Percentiles rank a stretch among this genome's conserved stretches.
Conservation (phyloP, 2,797 vertebrate species). For the Acanthurus tractus region DNA sequence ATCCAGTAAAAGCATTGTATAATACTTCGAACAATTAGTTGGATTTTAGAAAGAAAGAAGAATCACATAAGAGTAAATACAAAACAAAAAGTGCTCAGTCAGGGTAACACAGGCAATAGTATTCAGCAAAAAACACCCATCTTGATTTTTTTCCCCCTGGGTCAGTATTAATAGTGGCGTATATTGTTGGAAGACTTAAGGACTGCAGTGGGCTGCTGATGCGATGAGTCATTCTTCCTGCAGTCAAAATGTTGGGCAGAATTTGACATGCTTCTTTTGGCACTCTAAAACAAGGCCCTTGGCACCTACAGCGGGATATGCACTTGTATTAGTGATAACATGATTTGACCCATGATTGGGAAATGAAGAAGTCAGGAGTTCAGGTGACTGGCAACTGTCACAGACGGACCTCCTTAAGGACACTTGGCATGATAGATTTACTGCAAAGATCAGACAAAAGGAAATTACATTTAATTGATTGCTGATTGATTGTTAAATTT, state of each 20-base stretch:
- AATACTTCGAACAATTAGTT: slow-evolving; percentile 59
- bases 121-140: slow-evolving; percentile 28
- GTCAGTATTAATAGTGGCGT: slow-evolving; percentile 42
- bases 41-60: slow-evolving; percentile 45
- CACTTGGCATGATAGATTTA: slow-evolving; percentile 75
- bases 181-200: slow-evolving; percentile 50
- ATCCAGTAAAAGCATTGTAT: slow-evolving; percentile 51
- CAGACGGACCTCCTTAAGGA: slow-evolving; percentile 55
- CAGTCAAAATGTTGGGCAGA: slow-evolving; percentile 33
- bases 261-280: slow-evolving; percentile 49
- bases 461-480: slow-evolving; percentile 45
- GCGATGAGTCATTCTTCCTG: slow-evolving; percentile 29
- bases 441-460: slow-evolving; percentile 71
- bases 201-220: slow-evolving; percentile 34
- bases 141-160: slow-evolving; percentile 29
- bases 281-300: slow-evolving; percentile 65
- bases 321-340: slow-evolving; percentile 29
- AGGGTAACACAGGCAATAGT: slow-evolving; percentile 56
- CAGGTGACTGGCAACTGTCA: slow-evolving; percentile 39
- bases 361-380: slow-evolving; percentile 39
- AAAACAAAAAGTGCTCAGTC: slow-evolving; percentile 74
- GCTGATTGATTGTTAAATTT: slow-evolving; percentile 7
- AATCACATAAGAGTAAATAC: slow-evolving; percentile 39
- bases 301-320: slow-evolving; percentile 54
- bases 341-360: slow-evolving; percentile 35